Evolutionary conservation across 2,113 vertebrate genomes (phyloP).

Genomic region (Apeltes quadracus): DNA sequence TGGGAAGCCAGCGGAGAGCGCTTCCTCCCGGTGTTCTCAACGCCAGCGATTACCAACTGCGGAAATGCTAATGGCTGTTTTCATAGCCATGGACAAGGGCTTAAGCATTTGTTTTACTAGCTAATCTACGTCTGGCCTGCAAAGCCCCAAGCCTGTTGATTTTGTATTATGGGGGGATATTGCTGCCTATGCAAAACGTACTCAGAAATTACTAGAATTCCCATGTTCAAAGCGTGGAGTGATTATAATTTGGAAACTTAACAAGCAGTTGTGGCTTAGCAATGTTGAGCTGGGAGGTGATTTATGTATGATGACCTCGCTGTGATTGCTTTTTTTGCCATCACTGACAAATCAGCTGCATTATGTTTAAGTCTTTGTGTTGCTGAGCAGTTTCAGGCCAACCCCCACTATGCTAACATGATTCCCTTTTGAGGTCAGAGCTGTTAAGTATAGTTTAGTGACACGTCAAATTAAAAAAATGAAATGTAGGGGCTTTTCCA

Average conservation of each 20-base stretch:
- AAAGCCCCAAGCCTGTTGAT: conserved; percentile 46
- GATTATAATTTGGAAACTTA: conserved; percentile 24
- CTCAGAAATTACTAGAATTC: conserved; percentile 15
- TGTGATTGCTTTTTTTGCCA: conserved; percentile 10
- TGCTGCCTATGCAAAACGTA: conserved; percentile 45
- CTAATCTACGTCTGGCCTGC: conserved; percentile 69
- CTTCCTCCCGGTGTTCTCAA: conserved; percentile 70
- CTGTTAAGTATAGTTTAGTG: conserved; percentile 3
- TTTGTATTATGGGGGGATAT: conserved; percentile 65
- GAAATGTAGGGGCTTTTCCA: not conserved
- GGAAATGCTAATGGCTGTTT: conserved; percentile 81
- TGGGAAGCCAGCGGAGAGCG: conserved; percentile 62
- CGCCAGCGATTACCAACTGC: conserved; percentile 67
- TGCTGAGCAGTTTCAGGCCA: not conserved
- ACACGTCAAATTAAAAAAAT: conserved; percentile 3
- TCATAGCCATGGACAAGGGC: conserved; percentile 56
- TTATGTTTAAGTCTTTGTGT: conserved; percentile 8
- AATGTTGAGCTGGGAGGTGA: conserved; percentile 20
- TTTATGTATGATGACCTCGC: conserved; percentile 38
- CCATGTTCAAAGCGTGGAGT: conserved; percentile 20
- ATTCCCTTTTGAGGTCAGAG: conserved; percentile 5
- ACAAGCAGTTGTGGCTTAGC: not conserved
- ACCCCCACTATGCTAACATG: conserved; percentile 2
- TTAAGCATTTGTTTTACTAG: conserved; percentile 70
- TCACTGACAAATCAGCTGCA: conserved; percentile 29